Conservation (phyloP, 2,888 invertebrate species). For the Sclerodermus sp. region DNA sequence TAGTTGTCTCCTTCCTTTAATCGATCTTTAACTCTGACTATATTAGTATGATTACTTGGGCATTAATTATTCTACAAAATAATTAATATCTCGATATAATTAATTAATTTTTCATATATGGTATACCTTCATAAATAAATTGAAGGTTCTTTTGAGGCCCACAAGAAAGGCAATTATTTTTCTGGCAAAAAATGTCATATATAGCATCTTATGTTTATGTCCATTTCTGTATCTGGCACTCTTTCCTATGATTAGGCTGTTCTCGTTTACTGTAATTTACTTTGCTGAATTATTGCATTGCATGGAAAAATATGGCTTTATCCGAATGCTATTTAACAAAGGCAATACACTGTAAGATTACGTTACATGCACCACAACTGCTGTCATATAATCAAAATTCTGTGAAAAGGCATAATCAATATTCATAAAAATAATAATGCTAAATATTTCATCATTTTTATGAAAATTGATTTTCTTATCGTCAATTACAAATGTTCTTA, state of each 20-base stretch:
- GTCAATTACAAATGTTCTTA: constrained; percentile 34
- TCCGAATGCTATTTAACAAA: constrained; percentile 56
- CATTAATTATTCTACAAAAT: too few species aligned
- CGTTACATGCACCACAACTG: constrained; percentile 35
- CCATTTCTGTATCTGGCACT: constrained; percentile 37
- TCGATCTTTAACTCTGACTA: too few species aligned
- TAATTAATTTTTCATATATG: too few species aligned
- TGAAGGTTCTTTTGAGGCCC: too few species aligned
- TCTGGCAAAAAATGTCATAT: not conserved
- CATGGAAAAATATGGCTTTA: constrained; percentile 58
- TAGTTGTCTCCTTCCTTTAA: too few species aligned
- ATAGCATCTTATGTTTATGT: constrained; percentile 5
- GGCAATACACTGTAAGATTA: constrained; percentile 50
- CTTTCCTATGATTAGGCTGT: constrained; percentile 41
- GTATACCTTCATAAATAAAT: too few species aligned
- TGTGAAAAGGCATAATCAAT: constrained; percentile 42
- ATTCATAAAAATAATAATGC: constrained; percentile 28
- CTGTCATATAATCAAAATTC: constrained; percentile 37
- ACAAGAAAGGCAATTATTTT: too few species aligned
- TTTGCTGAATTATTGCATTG: constrained; percentile 54
- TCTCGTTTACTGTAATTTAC: constrained; percentile 36
- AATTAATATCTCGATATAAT: too few species aligned
- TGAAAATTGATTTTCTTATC: constrained; percentile 32
- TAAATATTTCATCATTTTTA: constrained; percentile 20
- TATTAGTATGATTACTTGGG: too few species aligned